Evolutionary conservation across 2,888 invertebrate genomes (phyloP), one percentile per base, ranked within the genome.

Genomic region (Plebejus anna): DNA sequence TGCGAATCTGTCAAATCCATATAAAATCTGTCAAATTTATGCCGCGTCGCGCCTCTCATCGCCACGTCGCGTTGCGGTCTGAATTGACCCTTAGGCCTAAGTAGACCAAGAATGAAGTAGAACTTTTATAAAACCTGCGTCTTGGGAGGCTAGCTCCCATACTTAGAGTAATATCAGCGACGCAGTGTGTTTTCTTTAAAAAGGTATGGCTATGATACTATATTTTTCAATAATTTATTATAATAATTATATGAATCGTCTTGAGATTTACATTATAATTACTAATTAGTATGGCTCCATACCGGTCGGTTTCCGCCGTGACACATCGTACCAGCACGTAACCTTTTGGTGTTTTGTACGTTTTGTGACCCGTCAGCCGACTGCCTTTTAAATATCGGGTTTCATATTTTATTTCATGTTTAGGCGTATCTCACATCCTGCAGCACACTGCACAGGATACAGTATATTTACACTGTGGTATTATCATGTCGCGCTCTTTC

Each of bases 341-440:
- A 66, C 66, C 66, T 66, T 66, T 66, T 16, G 32, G 66, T 36
- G 66, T 66, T 66, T 66, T 66, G 32, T 36, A 36, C 66, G 66
- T 66, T 66, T 66, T 66, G 32, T 13, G 66, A 32, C 11, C 13
- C 32, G 66, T 32, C 13, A 32, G 32, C 13, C 32, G 16, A 36
- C 4, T 28, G 28, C 22, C 61, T 66, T 66, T 66, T 66, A 66
- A 13, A 32, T 66, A 66, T 66, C 66, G 32, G 13, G 66, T 66
- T 66, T 66, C 32, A 36, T 66, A 66, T 32, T 66, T 32, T 66
- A 66, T 66, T 66, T 32, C 11, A 13, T 32, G 16, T 66, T 5
- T 13, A 66, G 32, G 16, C 61, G 61, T 66, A 66, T 66, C 61
- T 61, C 66, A 28, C 66, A 66, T 66, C 66, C 66, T 66, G 66